phyloP scores from a whole-genome alignment of 2,113 vertebrate species.

The Trematocara stigmaticum region DNA sequence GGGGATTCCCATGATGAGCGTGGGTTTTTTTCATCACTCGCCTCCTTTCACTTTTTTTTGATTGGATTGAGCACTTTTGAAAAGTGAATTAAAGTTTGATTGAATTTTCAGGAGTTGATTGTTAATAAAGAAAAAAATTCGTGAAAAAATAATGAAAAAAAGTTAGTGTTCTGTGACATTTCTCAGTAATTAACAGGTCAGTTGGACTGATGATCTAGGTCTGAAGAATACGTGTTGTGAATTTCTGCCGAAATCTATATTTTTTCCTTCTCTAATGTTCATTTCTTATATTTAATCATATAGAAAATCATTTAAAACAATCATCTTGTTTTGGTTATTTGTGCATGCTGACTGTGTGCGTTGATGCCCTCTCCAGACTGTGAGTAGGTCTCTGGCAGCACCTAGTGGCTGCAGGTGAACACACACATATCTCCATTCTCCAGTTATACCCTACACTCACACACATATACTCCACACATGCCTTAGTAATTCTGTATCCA shows the following conservation, averaged over 20 bases:
- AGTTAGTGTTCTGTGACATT: not conserved
- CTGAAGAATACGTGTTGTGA: not conserved
- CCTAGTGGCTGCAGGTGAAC: constrained; percentile 86
- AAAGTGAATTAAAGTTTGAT: not conserved
- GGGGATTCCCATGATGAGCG: not conserved
- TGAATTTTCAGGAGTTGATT: not conserved
- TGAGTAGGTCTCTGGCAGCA: constrained; percentile 91
- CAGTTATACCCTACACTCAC: not conserved
- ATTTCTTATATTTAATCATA: not conserved
- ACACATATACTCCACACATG: not conserved
- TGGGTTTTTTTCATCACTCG: not conserved
- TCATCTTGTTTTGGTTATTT: not conserved
- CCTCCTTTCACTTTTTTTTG: not conserved
- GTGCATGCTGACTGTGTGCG: not conserved
- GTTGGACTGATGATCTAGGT: not conserved
- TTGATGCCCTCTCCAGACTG: not conserved
- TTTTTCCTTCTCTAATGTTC: not conserved
- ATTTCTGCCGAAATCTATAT: not conserved
- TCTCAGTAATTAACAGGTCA: not conserved
- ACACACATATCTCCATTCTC: constrained; percentile 35
- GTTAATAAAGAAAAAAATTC: not conserved
- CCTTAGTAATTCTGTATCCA: not conserved
- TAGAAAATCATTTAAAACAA: not conserved
- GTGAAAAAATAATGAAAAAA: no score
- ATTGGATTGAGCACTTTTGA: not conserved